phyloP scores from a whole-genome alignment of 2,888 invertebrate species.

The Agriopis leucophaearia region DNA sequence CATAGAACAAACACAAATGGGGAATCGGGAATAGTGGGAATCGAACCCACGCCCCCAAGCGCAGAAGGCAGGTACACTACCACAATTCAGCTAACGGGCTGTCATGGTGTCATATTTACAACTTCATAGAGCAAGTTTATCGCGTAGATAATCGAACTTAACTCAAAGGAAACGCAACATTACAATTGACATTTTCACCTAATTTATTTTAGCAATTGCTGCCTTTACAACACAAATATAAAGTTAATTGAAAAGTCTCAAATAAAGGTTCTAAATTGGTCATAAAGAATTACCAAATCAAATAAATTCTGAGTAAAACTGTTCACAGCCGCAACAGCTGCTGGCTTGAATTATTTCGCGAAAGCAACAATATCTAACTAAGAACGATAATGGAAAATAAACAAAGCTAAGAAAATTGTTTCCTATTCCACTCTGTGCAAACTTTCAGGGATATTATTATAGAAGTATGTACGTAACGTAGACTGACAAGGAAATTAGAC shows the following conservation, averaged over 20 bases:
- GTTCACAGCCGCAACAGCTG: constrained; percentile 29
- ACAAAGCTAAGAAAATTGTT: constrained; percentile 48
- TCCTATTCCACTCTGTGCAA: constrained; percentile 39
- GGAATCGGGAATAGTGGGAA: no score
- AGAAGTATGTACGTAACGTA: constrained; percentile 1
- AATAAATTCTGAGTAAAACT: constrained; percentile 18
- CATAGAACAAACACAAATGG: no score
- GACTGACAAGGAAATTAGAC: background rate
- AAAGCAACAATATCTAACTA: constrained; percentile 31
- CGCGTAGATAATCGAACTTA: no score
- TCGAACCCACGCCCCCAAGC: no score
- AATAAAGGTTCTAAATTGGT: constrained; percentile 13
- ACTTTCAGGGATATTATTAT: constrained; percentile 34
- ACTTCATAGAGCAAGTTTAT: no score
- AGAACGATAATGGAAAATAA: constrained; percentile 53
- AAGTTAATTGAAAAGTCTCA: constrained; percentile 5
- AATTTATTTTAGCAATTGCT: background rate
- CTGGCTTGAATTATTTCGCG: constrained; percentile 22
- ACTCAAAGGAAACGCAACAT: no score
- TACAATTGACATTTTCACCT: background rate
- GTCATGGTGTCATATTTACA: no score
- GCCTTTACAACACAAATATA: background rate
- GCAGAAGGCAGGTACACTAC: no score
- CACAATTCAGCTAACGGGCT: no score
- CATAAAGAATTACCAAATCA: constrained; percentile 10